Conservation (phyloP, 1,140 invertebrate genomes). For the Spodoptera litura region DNA sequence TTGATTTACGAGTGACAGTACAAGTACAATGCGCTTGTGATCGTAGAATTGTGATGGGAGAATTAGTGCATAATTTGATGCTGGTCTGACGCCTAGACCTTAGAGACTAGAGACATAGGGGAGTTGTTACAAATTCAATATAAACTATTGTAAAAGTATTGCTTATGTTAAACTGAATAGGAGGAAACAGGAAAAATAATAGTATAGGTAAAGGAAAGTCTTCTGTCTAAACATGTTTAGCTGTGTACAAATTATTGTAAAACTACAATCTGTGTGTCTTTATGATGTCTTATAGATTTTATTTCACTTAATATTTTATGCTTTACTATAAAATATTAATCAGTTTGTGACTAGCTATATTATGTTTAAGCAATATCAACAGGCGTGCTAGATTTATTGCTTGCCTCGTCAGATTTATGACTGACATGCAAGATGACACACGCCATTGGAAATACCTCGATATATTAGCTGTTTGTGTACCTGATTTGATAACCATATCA, state of each 20-base stretch:
- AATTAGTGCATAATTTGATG: conserved; percentile 32
- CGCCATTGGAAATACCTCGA: conserved; percentile 12
- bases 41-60: conserved; percentile 12
- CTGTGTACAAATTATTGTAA: too few relatives aligned
- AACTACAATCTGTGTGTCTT: too few relatives aligned
- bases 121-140: too few relatives aligned
- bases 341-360: not conserved
- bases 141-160: too few relatives aligned
- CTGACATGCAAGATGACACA: conserved; percentile 2
- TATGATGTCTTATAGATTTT: too few relatives aligned
- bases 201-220: too few relatives aligned
- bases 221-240: too few relatives aligned
- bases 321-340: not conserved
- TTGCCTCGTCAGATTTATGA: conserved; percentile 1
- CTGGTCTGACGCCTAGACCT: not conserved
- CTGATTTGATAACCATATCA: too few relatives aligned
- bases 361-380: conserved; percentile 5
- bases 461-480: not conserved
- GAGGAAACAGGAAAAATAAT: too few relatives aligned
- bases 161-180: too few relatives aligned
- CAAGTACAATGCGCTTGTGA: conserved; percentile 28
- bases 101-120: too few relatives aligned
- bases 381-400: not conserved
- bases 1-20: conserved; percentile 43
- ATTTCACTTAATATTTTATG: not conserved